Conservation (phyloP, 2,113 vertebrate species). For the Scalopus aquaticus region DNA sequence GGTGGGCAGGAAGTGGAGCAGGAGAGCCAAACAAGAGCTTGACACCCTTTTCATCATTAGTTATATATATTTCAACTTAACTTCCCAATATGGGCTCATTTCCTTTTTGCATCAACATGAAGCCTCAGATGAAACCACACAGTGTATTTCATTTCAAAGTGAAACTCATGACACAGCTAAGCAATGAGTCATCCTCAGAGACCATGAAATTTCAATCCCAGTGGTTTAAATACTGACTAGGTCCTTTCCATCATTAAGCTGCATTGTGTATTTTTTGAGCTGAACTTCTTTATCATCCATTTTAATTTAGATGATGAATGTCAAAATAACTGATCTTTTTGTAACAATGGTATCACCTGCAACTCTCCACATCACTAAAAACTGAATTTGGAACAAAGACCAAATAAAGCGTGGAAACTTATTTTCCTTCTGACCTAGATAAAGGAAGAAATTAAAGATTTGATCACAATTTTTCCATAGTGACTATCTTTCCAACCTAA, state of each 20-base stretch:
- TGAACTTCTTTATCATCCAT: neutral
- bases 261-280: neutral
- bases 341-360: conserved; percentile 9
- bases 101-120: conserved; percentile 71
- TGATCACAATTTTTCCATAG: conserved; percentile 15
- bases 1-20: neutral
- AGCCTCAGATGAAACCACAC: conserved; percentile 45
- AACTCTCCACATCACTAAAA: conserved; percentile 34
- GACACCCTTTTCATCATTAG: conserved; percentile 39
- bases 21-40: neutral
- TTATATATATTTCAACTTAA: conserved; percentile 63
- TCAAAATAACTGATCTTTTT: neutral
- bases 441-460: conserved; percentile 14
- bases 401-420: neutral
- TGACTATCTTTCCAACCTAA: neutral
- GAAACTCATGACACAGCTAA: conserved; percentile 38
- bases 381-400: conserved; percentile 12
- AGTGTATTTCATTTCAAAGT: conserved; percentile 60
- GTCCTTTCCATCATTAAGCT: conserved; percentile 51
- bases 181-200: conserved; percentile 45
- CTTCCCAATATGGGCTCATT: conserved; percentile 55
- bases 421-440: conserved; percentile 48
- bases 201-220: conserved; percentile 68
- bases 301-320: neutral
- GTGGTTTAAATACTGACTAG: conserved; percentile 23